phyloP scores from a whole-genome alignment of 2,113 vertebrate species.

The Bufo gargarizans region DNA sequence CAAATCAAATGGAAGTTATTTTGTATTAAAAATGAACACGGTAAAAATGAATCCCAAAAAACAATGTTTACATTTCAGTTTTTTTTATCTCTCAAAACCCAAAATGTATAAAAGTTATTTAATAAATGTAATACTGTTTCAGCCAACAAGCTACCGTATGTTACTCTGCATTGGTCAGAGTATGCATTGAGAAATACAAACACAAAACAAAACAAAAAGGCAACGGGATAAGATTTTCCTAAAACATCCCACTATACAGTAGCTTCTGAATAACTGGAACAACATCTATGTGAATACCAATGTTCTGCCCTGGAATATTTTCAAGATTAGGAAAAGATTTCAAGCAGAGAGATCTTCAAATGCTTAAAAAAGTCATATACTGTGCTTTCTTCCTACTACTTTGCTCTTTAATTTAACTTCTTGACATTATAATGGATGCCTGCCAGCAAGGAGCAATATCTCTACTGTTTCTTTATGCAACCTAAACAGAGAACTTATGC shows the following conservation, averaged over 20 bases:
- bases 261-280: no score
- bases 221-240: background rate
- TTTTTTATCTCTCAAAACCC: no score
- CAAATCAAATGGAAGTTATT: no score
- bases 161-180: no score
- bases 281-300: background rate
- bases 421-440: constrained; percentile 32
- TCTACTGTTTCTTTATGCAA: constrained; percentile 4
- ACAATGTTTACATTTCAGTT: no score
- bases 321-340: background rate
- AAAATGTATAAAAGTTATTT: no score
- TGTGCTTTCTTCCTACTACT: background rate
- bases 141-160: no score
- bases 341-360: background rate
- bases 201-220: background rate
- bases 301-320: background rate
- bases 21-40: no score
- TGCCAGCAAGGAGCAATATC: constrained; percentile 3
- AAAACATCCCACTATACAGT: background rate
- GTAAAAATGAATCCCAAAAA: no score
- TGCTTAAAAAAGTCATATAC: background rate
- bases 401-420: constrained; percentile 20
- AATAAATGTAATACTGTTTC: no score
- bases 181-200: no score
- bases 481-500: constrained; percentile 18